Percentiles rank a stretch among this genome's conserved stretches.
phyloP scores from a whole-genome alignment of 2,888 invertebrate species.

The Pristionchus japonicus region DNA sequence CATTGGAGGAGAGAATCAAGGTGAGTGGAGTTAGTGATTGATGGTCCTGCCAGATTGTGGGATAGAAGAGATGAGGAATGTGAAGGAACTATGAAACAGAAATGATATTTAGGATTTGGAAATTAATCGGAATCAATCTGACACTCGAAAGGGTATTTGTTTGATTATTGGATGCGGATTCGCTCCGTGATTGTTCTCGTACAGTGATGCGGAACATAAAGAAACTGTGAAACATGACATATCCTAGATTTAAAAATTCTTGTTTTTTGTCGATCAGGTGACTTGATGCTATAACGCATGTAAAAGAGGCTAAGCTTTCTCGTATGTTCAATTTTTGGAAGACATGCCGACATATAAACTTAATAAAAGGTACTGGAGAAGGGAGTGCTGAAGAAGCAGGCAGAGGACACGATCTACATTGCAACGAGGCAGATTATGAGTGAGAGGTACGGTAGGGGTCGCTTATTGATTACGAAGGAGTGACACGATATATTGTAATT shows the following conservation, averaged over 20 bases:
- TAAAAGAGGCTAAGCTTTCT: too few relatives aligned
- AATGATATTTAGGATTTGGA: too few relatives aligned
- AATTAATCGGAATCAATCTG: too few relatives aligned
- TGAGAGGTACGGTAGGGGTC: conserved; percentile 50
- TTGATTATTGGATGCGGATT: too few relatives aligned
- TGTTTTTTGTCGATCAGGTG: not conserved
- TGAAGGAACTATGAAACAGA: too few relatives aligned
- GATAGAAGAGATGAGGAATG: not conserved
- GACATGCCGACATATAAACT: not conserved
- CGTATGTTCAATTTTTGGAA: too few relatives aligned
- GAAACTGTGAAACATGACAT: not conserved
- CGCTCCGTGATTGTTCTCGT: too few relatives aligned
- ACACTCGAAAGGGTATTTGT: too few relatives aligned
- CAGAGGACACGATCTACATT: conserved; percentile 56
- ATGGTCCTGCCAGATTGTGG: not conserved
- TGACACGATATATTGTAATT: too few relatives aligned
- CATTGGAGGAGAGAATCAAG: conserved; percentile 55
- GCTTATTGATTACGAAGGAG: not conserved
- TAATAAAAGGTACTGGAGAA: conserved; percentile 38
- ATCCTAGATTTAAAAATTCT: not conserved
- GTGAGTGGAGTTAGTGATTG: not conserved
- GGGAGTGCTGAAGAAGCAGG: conserved; percentile 54
- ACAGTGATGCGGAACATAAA: not conserved
- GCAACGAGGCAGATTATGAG: conserved; percentile 54
- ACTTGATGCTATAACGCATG: too few relatives aligned